Base-by-base conservation (phyloP, 2,113 vertebrate species). In the Paedocypris sp. region DNA sequence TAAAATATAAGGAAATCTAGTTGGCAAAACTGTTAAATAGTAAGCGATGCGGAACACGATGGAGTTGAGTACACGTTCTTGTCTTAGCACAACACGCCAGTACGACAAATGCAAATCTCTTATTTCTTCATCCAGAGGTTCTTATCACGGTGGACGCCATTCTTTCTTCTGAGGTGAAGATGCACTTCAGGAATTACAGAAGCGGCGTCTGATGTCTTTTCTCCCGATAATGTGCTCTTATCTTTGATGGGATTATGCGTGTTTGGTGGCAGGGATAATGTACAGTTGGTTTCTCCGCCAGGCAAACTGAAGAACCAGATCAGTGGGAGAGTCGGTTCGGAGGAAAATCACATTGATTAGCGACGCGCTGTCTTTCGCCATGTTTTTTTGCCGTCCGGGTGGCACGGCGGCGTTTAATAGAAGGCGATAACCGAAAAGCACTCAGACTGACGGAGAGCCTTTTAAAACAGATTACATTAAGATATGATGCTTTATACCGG, bases 231-330 rank as follows among this genome's bases (percentile, higher is more conserved):
- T 48, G 63, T 32, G 20, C 76, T 75, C 78, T 82, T 66, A 81
- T 80, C 72, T 50, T 7, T 50, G 35, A 57, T 66, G 50, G 43
- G 42, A 33, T 45, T 64, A 59, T 45, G 39, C 3, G 18, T 64
- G 47, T 65, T 47, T 51, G 26, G 51, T 26, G 22, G 76, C 77
- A 83, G 73, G 71, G 64, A 79, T 80, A 80, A 87, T 74, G 68
- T 67, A 7, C 18, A 59, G 75, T 84, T 84, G 81, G 78, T 81
- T 81, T 84, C 83, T 73, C n/a, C 80, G 79, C 67, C 69, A 42
- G 73, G 76, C 71, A 51, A 65, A 60, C 60, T 64, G 67, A 64
- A 76, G 29, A 20, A 39, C 22, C 43, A 66, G 58, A 77, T 72
- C 62, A 68, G 26, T 8, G 35, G 38, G 67, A 66, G 66, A 74